Conservation (phyloP, 2,113 vertebrate species). For the Hepsetus odoe region DNA sequence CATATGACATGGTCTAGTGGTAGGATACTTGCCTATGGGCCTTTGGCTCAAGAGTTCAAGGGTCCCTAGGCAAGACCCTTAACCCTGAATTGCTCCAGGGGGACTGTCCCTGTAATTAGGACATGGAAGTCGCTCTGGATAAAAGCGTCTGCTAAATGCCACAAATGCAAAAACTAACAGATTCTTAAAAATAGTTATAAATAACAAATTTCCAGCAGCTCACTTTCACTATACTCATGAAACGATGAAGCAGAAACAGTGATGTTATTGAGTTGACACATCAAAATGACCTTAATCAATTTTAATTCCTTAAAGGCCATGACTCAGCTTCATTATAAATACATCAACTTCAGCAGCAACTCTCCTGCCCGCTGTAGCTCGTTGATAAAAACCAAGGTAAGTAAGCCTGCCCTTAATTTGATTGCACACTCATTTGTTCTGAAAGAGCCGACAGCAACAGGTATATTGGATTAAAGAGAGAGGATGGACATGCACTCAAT, state of each 20-base stretch:
- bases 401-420: constrained; percentile 67
- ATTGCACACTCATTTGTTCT: constrained; percentile 74
- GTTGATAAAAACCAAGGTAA: constrained; percentile 64
- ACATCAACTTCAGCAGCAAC: constrained; percentile 46
- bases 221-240: constrained; percentile 27
- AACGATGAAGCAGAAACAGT: constrained; percentile 42
- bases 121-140: too few relatives aligned
- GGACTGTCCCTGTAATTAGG: too few relatives aligned
- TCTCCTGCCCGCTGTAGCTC: constrained; percentile 31
- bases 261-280: constrained; percentile 52
- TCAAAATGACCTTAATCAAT: constrained; percentile 46
- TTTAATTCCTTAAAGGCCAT: constrained; percentile 52
- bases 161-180: too few relatives aligned
- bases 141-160: too few relatives aligned
- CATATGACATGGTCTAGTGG: too few relatives aligned
- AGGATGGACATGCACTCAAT: constrained; percentile 66
- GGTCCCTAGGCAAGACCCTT: too few relatives aligned
- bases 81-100: too few relatives aligned
- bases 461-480: constrained; percentile 68
- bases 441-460: constrained; percentile 73
- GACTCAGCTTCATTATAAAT: constrained; percentile 58
- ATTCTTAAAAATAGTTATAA: too few relatives aligned
- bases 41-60: too few relatives aligned
- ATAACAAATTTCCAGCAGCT: too few relatives aligned
- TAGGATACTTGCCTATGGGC: too few relatives aligned